Evolutionary conservation across 53 echinoderm and acorn worm genomes (phyloP).

Genomic region (Paelopatides confundens): DNA sequence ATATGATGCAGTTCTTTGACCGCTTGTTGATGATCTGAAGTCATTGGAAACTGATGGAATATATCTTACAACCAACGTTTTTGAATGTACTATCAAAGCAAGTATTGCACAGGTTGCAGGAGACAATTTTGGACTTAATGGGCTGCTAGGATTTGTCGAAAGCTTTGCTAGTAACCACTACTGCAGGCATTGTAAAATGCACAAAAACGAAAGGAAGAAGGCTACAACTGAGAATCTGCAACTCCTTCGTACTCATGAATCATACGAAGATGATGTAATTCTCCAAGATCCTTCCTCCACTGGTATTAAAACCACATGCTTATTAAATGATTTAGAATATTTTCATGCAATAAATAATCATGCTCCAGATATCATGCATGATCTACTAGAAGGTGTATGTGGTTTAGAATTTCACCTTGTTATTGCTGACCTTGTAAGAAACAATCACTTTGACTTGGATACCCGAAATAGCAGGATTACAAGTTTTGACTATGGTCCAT

Average conservation of each 20-base stretch:
- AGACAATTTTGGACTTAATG: constrained; percentile 71
- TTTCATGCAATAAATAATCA: constrained; percentile 53
- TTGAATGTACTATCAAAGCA: constrained; percentile 54
- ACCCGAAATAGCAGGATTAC: constrained; percentile 37
- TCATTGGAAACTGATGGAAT: constrained; percentile 53
- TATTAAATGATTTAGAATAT: constrained; percentile 46
- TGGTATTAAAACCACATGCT: constrained; percentile 53
- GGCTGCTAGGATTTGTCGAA: constrained; percentile 69
- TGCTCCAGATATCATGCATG: constrained; percentile 68
- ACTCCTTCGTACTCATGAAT: too few species aligned
- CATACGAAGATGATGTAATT: too few species aligned
- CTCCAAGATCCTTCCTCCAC: too few species aligned
- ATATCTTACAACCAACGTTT: constrained; percentile 38
- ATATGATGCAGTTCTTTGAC: constrained; percentile 51
- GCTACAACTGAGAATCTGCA: constrained; percentile 45
- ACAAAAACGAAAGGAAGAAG: constrained; percentile 20
- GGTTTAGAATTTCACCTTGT: constrained; percentile 10
- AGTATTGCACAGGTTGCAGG: constrained; percentile 68
- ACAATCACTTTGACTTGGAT: background rate
- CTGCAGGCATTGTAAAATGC: constrained; percentile 65
- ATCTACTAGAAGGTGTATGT: constrained; percentile 66
- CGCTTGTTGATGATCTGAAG: constrained; percentile 65
- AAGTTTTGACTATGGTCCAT: constrained; percentile 57
- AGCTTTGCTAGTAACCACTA: constrained; percentile 67
- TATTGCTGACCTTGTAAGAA: background rate